Evolutionary conservation across 2,113 vertebrate species (phyloP), one percentile per base, ranked within the genome.

Genomic region (Petrocephalus microphthalmus): DNA sequence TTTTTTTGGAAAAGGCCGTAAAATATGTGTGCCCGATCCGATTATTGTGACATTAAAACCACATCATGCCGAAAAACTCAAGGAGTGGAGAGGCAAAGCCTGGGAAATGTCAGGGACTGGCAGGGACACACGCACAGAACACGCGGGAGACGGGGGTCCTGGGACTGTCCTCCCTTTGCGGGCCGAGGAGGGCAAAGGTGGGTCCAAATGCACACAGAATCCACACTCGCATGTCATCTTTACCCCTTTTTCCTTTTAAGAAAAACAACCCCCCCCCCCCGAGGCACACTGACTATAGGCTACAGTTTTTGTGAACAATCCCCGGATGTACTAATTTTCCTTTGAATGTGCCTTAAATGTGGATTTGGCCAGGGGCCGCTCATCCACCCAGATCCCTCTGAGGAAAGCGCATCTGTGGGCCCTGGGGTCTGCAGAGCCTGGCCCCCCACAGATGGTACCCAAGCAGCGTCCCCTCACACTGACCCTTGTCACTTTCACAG

Each of bases 11-110:
- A 42, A 45, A 60, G 54, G 7, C 20, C 33, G 29, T 57, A 86
- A 86, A 86, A 86, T 42, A 54, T 86, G 56, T 85, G 54, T 60
- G 54, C n/a, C 85, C 22, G 33, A 52, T 86, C 85, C 22, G 33
- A 52, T 86, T 86, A 29, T 86, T 86, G 85, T 52, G 25, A 64
- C 56, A 64, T 64, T 86, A n/a, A 86, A 86, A 45, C 56, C 85
- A 86, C 85, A 64, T 64, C 85, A 64, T 64, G 85, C 33, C n/a
- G 85, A 47, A 85, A 86, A 64, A 37, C 33, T 42, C 56, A 86
- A 45, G 33, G 29, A 64, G 56, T 60, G 20, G 33, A 64, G 53
- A n/a, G 17, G 56, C 37, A n/a, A 22, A 45, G 85, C 37, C 54
- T 86, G 56, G 85, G 85, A 86, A 64, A 86, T 52, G 33, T 86